phyloP scores from a whole-genome alignment of 2,888 invertebrate species.

The Taenaris catops region DNA sequence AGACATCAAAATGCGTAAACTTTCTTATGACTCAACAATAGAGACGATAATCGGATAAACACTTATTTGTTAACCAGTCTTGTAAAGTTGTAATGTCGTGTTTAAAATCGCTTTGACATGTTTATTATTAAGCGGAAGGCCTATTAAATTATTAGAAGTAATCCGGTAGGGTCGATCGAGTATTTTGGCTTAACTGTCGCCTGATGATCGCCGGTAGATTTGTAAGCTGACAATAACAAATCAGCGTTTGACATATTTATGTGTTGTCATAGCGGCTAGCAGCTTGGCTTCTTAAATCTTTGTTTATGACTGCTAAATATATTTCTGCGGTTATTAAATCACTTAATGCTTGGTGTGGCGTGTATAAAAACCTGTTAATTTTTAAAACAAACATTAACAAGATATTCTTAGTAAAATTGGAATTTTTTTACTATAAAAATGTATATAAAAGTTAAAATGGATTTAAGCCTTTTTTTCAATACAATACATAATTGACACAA shows the following conservation, averaged over 20 bases:
- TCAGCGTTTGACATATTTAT: conserved; percentile 52
- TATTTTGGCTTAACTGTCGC: conserved; percentile 59
- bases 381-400: too few relatives aligned
- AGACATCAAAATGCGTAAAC: conserved; percentile 8
- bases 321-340: too few relatives aligned
- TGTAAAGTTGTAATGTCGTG: conserved; percentile 44
- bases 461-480: too few relatives aligned
- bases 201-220: conserved; percentile 40
- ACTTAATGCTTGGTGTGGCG: too few relatives aligned
- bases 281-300: conserved; percentile 17
- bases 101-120: conserved; percentile 70
- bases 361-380: too few relatives aligned
- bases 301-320: conserved; percentile 14
- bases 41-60: conserved; percentile 29
- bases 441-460: too few relatives aligned
- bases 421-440: too few relatives aligned
- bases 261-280: conserved; percentile 15
- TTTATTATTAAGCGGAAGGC: conserved; percentile 72
- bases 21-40: conserved; percentile 26
- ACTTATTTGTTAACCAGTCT: conserved; percentile 22
- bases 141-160: conserved; percentile 74
- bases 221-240: conserved; percentile 48
- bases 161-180: conserved; percentile 59
- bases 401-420: too few relatives aligned
- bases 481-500: too few relatives aligned